These are phyloP conservation scores for Catamblyrhynchus diadema DNA, from an alignment of 2,797 vertebrate species.

Conservation along the genomic window DNA sequence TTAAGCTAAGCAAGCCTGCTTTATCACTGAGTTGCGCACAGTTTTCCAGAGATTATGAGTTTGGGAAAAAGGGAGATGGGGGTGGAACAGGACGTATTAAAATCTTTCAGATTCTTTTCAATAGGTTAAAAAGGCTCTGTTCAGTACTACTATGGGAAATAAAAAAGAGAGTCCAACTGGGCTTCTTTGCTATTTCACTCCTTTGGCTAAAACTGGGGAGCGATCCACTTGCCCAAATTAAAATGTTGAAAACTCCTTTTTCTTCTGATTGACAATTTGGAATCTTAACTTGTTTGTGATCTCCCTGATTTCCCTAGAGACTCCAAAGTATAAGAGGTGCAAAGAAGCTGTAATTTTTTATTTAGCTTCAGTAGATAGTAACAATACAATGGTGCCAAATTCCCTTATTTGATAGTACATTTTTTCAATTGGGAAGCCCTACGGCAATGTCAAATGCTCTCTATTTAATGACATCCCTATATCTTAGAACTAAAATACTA, in stretches of 20 bases:
- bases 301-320: neutral
- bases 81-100: neutral
- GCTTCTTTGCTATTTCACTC: neutral
- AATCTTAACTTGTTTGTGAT: neutral
- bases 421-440: constrained; percentile 31
- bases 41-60: neutral
- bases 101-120: constrained; percentile 18
- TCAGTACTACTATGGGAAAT: neutral
- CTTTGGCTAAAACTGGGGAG: constrained; percentile 1
- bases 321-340: neutral
- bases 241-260: constrained; percentile 5
- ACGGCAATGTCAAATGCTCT: neutral
- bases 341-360: neutral
- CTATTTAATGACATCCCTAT: constrained; percentile 32
- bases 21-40: neutral
- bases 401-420: neutral
- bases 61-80: neutral
- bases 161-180: neutral
- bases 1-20: constrained; percentile 19
- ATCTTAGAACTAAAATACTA: constrained; percentile 45
- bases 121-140: constrained; percentile 1
- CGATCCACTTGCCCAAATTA: neutral
- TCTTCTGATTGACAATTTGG: neutral
- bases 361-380: neutral
- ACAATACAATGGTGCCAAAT: neutral